phyloP scores from a whole-genome alignment of 1,140 invertebrate species.

The Magallana ariakensis region DNA sequence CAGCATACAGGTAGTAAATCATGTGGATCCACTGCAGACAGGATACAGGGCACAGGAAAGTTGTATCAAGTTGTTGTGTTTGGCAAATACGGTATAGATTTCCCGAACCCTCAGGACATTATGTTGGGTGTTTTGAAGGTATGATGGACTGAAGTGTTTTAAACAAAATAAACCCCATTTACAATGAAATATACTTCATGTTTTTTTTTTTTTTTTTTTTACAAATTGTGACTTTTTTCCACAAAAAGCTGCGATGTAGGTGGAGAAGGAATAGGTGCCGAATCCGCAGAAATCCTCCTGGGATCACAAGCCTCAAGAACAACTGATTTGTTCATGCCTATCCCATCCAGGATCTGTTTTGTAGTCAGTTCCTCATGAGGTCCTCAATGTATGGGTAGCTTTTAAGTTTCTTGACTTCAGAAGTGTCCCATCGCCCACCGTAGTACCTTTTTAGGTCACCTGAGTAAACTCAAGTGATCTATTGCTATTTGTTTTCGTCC shows the following conservation, averaged over 20 bases:
- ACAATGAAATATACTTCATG: too few species aligned
- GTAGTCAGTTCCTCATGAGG: not conserved
- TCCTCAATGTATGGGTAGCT: not conserved
- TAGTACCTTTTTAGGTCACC: too few species aligned
- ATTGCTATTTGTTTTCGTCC: too few species aligned
- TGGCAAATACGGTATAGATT: not conserved
- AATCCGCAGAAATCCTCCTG: conserved; percentile 30
- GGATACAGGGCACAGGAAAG: not conserved
- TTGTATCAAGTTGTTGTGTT: conserved; percentile 20
- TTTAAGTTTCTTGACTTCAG: conserved; percentile 11
- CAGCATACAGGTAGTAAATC: conserved; percentile 36
- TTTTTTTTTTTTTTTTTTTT: too few species aligned
- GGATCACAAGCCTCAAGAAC: not conserved
- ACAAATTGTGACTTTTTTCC: conserved; percentile 23
- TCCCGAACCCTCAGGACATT: not conserved
- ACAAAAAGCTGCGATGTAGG: conserved; percentile 25
- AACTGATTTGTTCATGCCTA: too few species aligned
- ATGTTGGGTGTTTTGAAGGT: not conserved
- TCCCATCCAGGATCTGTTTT: too few species aligned
- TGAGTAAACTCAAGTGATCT: too few species aligned
- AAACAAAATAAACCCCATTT: too few species aligned
- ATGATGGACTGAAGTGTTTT: too few species aligned
- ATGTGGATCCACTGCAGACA: conserved; percentile 35
- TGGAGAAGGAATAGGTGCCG: conserved; percentile 44
- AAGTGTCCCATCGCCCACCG: conserved; percentile 15